Base-by-base conservation (phyloP, 2,113 vertebrate species). In the Sterrhoptilus dennistouni region DNA sequence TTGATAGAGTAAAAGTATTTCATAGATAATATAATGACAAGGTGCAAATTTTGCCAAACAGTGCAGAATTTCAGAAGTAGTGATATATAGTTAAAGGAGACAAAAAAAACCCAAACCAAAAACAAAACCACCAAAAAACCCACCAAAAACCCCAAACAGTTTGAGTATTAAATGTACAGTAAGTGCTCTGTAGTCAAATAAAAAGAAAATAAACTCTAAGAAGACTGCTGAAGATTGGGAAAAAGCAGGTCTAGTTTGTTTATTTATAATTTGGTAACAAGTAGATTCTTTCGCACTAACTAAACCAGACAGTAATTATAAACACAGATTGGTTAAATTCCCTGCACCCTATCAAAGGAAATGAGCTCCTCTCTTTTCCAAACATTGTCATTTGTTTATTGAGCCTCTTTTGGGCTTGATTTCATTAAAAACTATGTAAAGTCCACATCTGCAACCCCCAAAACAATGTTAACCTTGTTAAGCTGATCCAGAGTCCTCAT, bases 361-460 rank as follows among this genome's bases (percentile, higher is more conserved):
- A 98, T 98, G 96, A 98, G 96, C 97, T 97, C 96, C 97, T 97
- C 97, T 98, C 97, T 98, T 98, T 98, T 97, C 98, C 97, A 98
- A 98, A 98, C 98, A 98, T 89, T 98, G 98, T 98, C 98, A 98
- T 98, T 98, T 98, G 97, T 98, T 98, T 98, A 98, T 98, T 98
- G 98, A 98, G 98, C 97, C 96, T 98, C 96, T 96, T 97, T 96
- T 94, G 97, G 97, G 87, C 96, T 98, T 97, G 98, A 98, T 98
- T 98, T 98, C 98, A 98, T 98, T 98, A 98, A 97, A 98, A 98
- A 83, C 95, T 59, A 96, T 96, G 96, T 97, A 97, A 95, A 98
- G 98, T 96, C 97, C 97, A 98, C 98, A 98, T 99, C 97, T 98
- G 98, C 98, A 98, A 98, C 80, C 74, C 95, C 94, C 95, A 87